Evolutionary conservation across 2,797 vertebrate species (phyloP).

Genomic region (Phylloscopus collybita): DNA sequence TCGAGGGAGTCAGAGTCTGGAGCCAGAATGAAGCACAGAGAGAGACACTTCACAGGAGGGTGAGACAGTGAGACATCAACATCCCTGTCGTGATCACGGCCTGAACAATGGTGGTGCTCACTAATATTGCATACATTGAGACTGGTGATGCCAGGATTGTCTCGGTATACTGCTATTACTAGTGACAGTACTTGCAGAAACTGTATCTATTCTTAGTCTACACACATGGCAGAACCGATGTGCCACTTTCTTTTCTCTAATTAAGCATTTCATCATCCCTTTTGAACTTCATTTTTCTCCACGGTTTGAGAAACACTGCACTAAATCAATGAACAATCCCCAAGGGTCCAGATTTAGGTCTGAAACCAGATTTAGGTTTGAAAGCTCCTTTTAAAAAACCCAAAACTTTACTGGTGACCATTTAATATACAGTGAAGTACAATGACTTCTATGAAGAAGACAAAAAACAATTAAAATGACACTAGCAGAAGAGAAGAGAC

Average conservation of each 20-base stretch:
- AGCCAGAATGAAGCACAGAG: background rate
- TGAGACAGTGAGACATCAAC: background rate
- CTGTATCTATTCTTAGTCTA: slow-evolving; percentile 29
- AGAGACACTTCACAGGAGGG: accelerated
- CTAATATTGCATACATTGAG: background rate
- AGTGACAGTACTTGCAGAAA: slow-evolving; percentile 20
- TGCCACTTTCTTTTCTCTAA: slow-evolving; percentile 12
- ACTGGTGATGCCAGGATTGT: background rate
- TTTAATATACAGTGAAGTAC: background rate
- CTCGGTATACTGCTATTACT: background rate
- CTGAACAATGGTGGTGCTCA: background rate
- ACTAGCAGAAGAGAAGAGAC: background rate
- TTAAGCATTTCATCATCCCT: background rate
- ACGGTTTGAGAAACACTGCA: background rate
- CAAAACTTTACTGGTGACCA: background rate
- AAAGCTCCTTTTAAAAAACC: background rate
- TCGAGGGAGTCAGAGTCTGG: background rate
- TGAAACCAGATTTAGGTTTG: background rate
- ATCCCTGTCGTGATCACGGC: background rate
- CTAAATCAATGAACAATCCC: background rate
- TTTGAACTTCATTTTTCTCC: background rate
- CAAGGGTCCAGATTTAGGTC: background rate
- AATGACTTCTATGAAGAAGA: background rate
- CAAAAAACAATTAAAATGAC: background rate
- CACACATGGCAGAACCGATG: background rate